A percentile compares a stretch with the other conserved stretches of the same genome.
Evolutionary conservation across 64 coral and sea anemone species (phyloP).

Genomic region (Actinia equina): DNA sequence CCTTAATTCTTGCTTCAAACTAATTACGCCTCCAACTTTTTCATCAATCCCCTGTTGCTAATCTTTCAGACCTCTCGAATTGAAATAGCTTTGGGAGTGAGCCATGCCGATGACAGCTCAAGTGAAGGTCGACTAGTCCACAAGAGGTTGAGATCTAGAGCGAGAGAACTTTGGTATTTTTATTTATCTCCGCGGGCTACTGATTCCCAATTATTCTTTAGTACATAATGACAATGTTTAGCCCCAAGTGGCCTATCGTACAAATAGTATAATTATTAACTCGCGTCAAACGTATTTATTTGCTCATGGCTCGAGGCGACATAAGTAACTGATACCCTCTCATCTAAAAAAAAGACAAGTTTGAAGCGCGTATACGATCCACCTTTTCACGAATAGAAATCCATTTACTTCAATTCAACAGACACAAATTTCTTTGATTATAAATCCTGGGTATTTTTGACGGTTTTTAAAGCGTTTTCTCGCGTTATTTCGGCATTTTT

Average conservation of each 20-base stretch:
- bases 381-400: background rate
- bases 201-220: conserved; percentile 41
- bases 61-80: conserved; percentile 13
- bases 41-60: background rate
- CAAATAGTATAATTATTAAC: conserved; percentile 82
- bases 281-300: conserved; percentile 78
- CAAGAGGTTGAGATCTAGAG: conserved; percentile 8
- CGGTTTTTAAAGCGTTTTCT: background rate
- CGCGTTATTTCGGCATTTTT: conserved; percentile 5
- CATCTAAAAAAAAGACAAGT: background rate
- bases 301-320: conserved; percentile 61
- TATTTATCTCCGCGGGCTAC: conserved; percentile 27
- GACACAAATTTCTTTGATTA: background rate
- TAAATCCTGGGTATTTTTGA: background rate
- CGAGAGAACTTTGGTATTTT: background rate
- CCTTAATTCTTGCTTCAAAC: background rate
- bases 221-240: conserved; percentile 51
- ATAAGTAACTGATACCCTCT: conserved; percentile 50
- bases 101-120: background rate
- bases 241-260: conserved; percentile 36
- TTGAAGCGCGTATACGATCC: background rate
- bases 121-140: background rate
- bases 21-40: background rate
- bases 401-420: background rate
- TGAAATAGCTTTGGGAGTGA: background rate